Base-by-base conservation (phyloP, 2,113 vertebrate species). In the Euleptes europaea region DNA sequence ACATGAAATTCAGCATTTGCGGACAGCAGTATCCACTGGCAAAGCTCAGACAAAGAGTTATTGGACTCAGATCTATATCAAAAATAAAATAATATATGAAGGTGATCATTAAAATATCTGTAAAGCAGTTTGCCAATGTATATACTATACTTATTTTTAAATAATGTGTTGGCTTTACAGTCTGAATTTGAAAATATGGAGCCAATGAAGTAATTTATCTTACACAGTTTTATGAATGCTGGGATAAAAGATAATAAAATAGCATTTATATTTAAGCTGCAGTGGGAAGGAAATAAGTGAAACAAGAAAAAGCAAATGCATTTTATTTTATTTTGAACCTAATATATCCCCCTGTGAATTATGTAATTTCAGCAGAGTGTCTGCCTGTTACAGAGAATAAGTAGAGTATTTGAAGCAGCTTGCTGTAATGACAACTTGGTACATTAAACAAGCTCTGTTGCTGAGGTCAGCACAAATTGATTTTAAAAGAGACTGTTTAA, bases 401-500 rank as follows among this genome's bases (percentile, higher is more conserved):
- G n/a, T 14, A 78, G 33, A 40, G 66, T 79, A 85, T 79, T 79
- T 60, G 76, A 79, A 47, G 38, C 38, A 72, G 51, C 31, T 85
- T 72, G 78, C 75, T 63, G 40, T 79, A 84, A 82, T 77, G 77
- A 40, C 51, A 86, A 49, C 82, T 71, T 77, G 40, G 51, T 49
- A 78, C 54, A 86, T 47, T 21, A 69, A 60, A 82, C 44, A 40
- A 31, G 51, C 31, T 72, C 76, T 72, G 67, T 79, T 85, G 70
- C 81, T 83, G 70, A 65, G 70, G 70, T 83, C 81, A 83, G 70
- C 81, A 72, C 76, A 85, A 84, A 85, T 47, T 60, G 51, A 79
- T 63, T 78, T 85, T 70, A 40, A 71, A 69, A 77, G 65, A 86
- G 47, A 76, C 47, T 67, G 47, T 26, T 26, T 75, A 81, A 75